These are phyloP conservation scores for Pogonocherus hispidulus DNA, from an alignment of 2,888 invertebrate species.

Conservation along the genomic window DNA sequence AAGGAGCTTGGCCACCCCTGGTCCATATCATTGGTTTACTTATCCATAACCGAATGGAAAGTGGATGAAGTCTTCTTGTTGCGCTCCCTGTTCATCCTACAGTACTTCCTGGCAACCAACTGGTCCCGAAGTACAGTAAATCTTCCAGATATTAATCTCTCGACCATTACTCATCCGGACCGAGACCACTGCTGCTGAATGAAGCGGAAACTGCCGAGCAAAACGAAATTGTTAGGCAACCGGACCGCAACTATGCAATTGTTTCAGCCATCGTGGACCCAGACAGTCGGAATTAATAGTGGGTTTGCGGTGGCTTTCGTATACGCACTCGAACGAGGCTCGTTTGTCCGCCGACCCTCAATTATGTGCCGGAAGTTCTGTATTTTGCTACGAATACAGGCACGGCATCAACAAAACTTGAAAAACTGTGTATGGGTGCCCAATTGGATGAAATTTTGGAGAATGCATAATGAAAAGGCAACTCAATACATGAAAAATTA, in stretches of 20 bases:
- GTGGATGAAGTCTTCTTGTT: no score
- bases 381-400: no score
- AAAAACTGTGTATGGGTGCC: no score
- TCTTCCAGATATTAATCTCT: not conserved
- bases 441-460: no score
- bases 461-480: no score
- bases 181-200: not conserved
- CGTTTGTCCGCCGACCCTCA: not conserved
- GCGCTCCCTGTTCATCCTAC: not conserved
- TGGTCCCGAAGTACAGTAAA: not conserved
- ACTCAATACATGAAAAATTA: no score
- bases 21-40: no score
- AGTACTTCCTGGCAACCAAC: not conserved
- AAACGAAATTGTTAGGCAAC: conserved; percentile 13
- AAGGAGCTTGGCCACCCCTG: no score
- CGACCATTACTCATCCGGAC: not conserved
- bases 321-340: conserved; percentile 6
- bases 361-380: not conserved
- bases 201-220: conserved; percentile 3
- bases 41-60: no score
- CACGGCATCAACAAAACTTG: no score
- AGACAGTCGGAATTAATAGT: conserved; percentile 7
- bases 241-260: conserved; percentile 18
- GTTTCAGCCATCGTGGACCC: not conserved
- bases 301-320: not conserved